Base-by-base conservation (phyloP, 2,797 vertebrate genomes). In the Esox lucius region DNA sequence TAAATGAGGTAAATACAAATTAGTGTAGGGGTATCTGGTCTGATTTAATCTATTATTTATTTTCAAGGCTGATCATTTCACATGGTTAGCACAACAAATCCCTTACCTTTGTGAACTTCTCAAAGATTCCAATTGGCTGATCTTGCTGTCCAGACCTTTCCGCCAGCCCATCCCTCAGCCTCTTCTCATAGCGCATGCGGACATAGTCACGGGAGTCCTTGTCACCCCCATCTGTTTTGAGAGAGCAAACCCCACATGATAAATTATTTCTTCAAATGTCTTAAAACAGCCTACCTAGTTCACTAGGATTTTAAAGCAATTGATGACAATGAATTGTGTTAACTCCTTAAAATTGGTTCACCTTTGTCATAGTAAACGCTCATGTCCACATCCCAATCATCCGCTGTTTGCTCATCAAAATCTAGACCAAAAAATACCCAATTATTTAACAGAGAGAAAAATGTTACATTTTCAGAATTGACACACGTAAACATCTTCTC, bases 381-480 rank as follows among this genome's bases (percentile, higher is more conserved):
- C 97, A 98, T 98, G 88, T 99, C 98, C 76, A 99, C 96, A 1
- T 99, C 98, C 98, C 97, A 99, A 90, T 99, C 97, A 0, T 99
- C 97, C 0, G 96, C 90, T 0, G 97, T 99, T 89, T 98, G 95
- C 86, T 99, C 97, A 33, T 99, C 97, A 76, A 99, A 99, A 91
- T 99, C 98, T 99, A 89, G 35, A 75, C 2, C 76, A 73, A 4
- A 78, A 9, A 71, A 19, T n/a, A 26, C 33, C n/a, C 33, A 67
- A 70, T 0, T 28, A 71, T 67, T 49, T 62, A 56, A 72, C 9
- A 71, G 31, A n/a, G 39, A 28, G 56, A 15, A 48, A 35, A 31
- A 33, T 17, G 7, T 8, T 61, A 12, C 3, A 26, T 61, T 61
- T 11, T 11, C 11, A 61, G 22, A 61, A 24, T 12, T 26, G 13